Evolutionary conservation across 1,140 invertebrate species (phyloP).

Genomic region (Hermatobates lingyangjiaoensis): DNA sequence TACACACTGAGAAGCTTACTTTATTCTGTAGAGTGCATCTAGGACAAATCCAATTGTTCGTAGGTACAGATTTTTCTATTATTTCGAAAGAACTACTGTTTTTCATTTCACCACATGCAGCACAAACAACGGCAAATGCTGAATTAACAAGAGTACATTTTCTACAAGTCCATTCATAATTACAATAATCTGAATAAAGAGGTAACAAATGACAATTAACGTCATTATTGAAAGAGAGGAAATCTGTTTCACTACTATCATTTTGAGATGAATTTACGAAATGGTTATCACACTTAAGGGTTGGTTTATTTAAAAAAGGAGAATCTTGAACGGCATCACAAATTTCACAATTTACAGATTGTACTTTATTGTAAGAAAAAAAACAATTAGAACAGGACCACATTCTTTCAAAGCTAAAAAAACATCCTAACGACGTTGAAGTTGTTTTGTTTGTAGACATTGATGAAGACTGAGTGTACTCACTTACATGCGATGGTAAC

Average conservation of each 20-base stretch:
- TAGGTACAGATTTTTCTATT: background rate
- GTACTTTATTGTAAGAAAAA: constrained; percentile 67
- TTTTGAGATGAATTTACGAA: background rate
- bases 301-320: constrained; percentile 41
- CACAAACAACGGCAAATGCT: constrained; percentile 43
- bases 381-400: constrained; percentile 76
- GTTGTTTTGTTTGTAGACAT: background rate
- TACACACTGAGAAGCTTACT: constrained; percentile 42
- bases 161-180: constrained; percentile 55
- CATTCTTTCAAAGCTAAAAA: constrained; percentile 37
- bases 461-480: too few species aligned
- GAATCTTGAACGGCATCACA: constrained; percentile 44
- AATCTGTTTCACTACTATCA: constrained; percentile 1
- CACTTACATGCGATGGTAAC: background rate
- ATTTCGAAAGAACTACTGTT: constrained; percentile 34
- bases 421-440: background rate
- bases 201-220: background rate
- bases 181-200: background rate
- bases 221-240: constrained; percentile 1
- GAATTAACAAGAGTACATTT: constrained; percentile 73
- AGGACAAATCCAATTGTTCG: constrained; percentile 39
- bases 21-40: constrained; percentile 73
- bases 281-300: constrained; percentile 25
- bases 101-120: constrained; percentile 65
- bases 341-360: constrained; percentile 57